Conservation (phyloP, 2,113 vertebrate species). For the Phaethon lepturus region DNA sequence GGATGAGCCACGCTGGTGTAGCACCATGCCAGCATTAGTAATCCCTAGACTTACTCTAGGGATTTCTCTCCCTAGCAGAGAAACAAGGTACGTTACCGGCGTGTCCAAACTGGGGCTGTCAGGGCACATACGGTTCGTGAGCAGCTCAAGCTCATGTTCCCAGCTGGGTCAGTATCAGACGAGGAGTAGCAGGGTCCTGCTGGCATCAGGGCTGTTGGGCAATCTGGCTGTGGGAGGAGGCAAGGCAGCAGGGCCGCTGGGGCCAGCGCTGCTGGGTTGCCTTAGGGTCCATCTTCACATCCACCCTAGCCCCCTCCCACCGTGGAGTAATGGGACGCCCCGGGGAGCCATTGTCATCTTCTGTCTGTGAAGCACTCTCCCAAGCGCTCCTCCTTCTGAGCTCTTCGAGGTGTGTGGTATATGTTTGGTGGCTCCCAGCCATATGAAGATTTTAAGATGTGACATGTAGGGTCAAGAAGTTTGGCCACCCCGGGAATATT, state of each 20-base stretch:
- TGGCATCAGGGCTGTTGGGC: background rate
- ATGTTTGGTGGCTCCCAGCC: background rate
- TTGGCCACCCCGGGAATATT: background rate
- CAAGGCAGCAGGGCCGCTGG: background rate
- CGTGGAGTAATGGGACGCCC: background rate
- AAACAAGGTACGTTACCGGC: background rate
- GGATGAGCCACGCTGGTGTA: background rate
- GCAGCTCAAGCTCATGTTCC: background rate
- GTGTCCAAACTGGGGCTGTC: background rate
- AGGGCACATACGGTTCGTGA: fast-evolving
- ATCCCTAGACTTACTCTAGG: too few species aligned
- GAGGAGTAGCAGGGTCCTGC: background rate
- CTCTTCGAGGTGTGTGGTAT: background rate
- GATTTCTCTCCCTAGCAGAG: too few species aligned
- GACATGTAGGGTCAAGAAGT: background rate
- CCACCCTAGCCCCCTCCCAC: background rate
- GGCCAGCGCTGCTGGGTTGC: background rate
- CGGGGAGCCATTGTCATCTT: background rate
- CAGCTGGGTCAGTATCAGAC: background rate
- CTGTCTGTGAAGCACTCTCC: background rate
- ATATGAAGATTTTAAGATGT: background rate
- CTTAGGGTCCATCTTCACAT: slow-evolving; percentile 1
- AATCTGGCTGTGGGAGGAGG: background rate
- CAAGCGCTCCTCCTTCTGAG: fast-evolving
- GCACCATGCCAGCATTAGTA: background rate